Conservation (phyloP, 2,888 invertebrate species). For the Periphyllus acericola region DNA sequence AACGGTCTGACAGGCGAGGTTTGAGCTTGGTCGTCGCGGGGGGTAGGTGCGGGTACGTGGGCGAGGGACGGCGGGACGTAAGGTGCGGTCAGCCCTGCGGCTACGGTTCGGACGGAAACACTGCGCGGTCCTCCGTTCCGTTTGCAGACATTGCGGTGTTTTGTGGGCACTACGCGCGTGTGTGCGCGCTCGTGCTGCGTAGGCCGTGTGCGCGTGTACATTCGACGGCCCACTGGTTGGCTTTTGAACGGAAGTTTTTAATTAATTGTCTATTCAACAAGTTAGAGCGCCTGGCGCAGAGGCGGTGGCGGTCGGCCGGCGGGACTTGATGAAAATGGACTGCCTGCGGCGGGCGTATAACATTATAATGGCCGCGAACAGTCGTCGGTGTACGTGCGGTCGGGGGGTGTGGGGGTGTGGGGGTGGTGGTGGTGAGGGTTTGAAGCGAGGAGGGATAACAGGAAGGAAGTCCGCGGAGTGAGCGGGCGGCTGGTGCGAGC, state of each 20-base stretch:
- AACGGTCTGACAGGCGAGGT: not conserved
- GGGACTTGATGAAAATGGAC: constrained; percentile 29
- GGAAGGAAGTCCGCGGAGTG: not conserved
- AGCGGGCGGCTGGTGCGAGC: no score
- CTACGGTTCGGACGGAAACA: not conserved
- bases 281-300: constrained; percentile 1
- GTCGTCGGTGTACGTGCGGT: not conserved
- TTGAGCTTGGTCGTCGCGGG: no score
- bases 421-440: no score
- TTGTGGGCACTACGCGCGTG: no score
- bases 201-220: not conserved
- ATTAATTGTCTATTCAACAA: constrained; percentile 61
- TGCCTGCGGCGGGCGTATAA: not conserved
- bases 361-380: constrained; percentile 22
- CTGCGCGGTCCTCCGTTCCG: no score
- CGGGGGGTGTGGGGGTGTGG: not conserved
- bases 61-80: not conserved
- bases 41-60: not conserved
- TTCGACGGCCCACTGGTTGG: not conserved
- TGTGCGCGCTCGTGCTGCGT: not conserved
- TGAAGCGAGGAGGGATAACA: no score
- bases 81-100: not conserved
- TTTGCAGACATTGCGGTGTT: no score
- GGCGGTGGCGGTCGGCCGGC: not conserved
- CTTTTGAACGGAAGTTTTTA: constrained; percentile 53